Conservation (phyloP, 2,797 vertebrate genomes). For the Chaunax sp. region DNA sequence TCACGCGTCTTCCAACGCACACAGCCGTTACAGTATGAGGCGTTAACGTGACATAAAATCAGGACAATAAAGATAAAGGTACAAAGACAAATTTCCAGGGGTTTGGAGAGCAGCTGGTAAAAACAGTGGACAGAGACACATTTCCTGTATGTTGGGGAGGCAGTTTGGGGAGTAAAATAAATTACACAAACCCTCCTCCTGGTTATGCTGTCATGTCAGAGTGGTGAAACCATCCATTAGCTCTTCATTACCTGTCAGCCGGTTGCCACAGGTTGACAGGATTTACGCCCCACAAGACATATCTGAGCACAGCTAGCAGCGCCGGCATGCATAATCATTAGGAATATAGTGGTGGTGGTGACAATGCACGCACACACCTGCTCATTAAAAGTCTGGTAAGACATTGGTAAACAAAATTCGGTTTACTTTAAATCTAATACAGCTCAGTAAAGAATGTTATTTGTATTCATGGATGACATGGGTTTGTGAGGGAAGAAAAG, state of each 20-base stretch:
- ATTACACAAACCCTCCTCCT: slow-evolving; percentile 63
- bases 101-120: neutral
- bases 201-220: slow-evolving; percentile 65
- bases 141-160: slow-evolving; percentile 46
- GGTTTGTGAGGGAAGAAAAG: slow-evolving; percentile 15
- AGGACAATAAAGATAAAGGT: slow-evolving; percentile 4
- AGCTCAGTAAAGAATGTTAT: slow-evolving; percentile 13
- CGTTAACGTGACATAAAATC: slow-evolving; percentile 17
- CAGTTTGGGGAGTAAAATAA: slow-evolving; percentile 70
- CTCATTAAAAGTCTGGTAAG: slow-evolving; percentile 54
- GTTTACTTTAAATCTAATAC: slow-evolving; percentile 25
- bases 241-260: slow-evolving; percentile 76
- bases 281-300: slow-evolving; percentile 59
- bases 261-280: slow-evolving; percentile 73
- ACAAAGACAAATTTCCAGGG: neutral
- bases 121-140: slow-evolving; percentile 19
- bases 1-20: too few species aligned
- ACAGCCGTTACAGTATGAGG: neutral
- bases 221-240: slow-evolving; percentile 79
- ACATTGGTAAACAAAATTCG: slow-evolving; percentile 28
- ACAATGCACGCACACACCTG: neutral
- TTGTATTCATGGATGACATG: slow-evolving; percentile 3
- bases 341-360: slow-evolving; percentile 6
- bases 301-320: slow-evolving; percentile 49
- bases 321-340: slow-evolving; percentile 55